Evolutionary conservation across 2,888 invertebrate genomes (phyloP).

Genomic region (Atethmia centrago): DNA sequence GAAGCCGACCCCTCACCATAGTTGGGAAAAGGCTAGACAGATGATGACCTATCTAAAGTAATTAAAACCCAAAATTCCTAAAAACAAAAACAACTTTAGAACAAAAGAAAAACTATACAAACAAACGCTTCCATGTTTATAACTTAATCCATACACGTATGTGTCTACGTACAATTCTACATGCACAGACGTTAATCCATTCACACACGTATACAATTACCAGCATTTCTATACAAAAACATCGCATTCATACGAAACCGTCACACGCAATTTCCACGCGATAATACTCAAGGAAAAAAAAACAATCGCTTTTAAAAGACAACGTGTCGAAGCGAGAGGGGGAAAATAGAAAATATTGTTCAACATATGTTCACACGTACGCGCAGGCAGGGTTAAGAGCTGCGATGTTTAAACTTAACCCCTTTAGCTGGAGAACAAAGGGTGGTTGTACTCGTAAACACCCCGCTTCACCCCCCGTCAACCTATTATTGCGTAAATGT

Average conservation of each 20-base stretch:
- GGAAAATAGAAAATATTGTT: conserved; percentile 70
- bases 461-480: conserved; percentile 65
- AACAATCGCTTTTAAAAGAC: conserved; percentile 65
- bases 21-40: too few relatives aligned
- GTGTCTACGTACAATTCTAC: conserved; percentile 22
- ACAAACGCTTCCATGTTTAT: conserved; percentile 41
- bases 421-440: conserved; percentile 83
- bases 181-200: conserved; percentile 42
- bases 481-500: conserved; percentile 77
- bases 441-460: conserved; percentile 76
- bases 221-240: conserved; percentile 54
- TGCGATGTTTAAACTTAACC: conserved; percentile 80
- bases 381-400: conserved; percentile 76
- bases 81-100: conserved; percentile 23
- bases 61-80: conserved; percentile 13
- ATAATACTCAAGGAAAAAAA: conserved; percentile 62
- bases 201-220: conserved; percentile 40
- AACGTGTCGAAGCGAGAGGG: conserved; percentile 64
- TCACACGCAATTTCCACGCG: conserved; percentile 56
- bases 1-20: too few relatives aligned
- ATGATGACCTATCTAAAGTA: too few relatives aligned
- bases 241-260: conserved; percentile 54
- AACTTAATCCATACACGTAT: conserved; percentile 47
- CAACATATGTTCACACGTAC: conserved; percentile 74
- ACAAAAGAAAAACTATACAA: conserved; percentile 49